Evolutionary conservation across 2,113 vertebrate species (phyloP).

Genomic region (Gavia stellata): DNA sequence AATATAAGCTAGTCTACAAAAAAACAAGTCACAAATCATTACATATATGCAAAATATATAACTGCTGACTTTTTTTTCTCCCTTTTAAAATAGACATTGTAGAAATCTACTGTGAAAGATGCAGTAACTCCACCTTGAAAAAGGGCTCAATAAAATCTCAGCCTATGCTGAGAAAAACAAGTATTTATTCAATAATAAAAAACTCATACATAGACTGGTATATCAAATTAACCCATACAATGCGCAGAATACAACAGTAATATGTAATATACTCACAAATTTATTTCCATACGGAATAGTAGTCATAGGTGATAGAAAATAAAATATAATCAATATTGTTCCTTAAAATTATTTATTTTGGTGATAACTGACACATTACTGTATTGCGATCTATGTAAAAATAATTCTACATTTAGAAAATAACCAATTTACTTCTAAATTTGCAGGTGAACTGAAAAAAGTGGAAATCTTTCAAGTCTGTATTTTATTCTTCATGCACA

Average conservation of each 20-base stretch:
- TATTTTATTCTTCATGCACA: background rate
- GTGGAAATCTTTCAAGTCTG: background rate
- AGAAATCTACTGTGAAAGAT: background rate
- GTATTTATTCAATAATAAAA: background rate
- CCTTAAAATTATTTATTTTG: background rate
- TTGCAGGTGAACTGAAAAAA: background rate
- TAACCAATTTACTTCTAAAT: background rate
- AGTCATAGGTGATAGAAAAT: background rate
- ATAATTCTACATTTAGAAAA: background rate
- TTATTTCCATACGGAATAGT: background rate
- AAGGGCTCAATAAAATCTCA: background rate
- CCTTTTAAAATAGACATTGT: background rate
- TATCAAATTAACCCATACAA: background rate
- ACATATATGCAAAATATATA: background rate
- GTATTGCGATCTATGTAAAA: background rate
- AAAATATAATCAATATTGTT: background rate
- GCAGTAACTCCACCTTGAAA: background rate
- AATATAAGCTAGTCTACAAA: background rate
- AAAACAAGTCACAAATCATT: background rate
- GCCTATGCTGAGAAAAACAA: background rate
- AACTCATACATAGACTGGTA: background rate
- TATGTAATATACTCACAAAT: background rate
- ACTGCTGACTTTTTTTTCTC: background rate
- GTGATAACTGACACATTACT: background rate
- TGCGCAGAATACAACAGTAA: background rate